A percentile compares a stretch with the other conserved stretches of the same genome.
Evolutionary conservation across 2,797 vertebrate species (phyloP).

Genomic region (Sebastes itinus): DNA sequence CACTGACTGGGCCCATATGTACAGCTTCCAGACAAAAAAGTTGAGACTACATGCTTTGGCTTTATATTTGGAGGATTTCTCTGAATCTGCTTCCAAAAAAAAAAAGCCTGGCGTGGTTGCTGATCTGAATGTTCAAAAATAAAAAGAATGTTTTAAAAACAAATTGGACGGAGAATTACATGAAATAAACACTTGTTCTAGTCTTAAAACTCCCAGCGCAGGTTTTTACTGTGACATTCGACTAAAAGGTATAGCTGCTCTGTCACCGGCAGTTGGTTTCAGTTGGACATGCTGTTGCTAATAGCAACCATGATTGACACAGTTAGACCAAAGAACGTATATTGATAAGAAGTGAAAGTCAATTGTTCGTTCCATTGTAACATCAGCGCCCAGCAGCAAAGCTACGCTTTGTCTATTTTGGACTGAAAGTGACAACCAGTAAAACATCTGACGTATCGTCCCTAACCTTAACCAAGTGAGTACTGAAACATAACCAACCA

Average conservation of each 20-base stretch:
- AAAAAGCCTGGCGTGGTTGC: conserved; percentile 6
- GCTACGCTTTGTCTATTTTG: too few relatives aligned
- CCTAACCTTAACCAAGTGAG: too few relatives aligned
- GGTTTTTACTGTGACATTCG: neutral
- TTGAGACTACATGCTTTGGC: conserved; percentile 38
- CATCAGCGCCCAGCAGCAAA: too few relatives aligned
- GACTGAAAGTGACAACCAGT: too few relatives aligned
- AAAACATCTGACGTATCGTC: too few relatives aligned
- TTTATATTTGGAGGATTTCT: conserved; percentile 39
- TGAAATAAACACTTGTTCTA: conserved; percentile 2
- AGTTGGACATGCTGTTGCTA: neutral
- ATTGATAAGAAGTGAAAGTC: too few relatives aligned
- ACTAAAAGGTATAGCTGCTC: neutral
- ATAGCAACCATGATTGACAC: neutral
- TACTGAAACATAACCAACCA: too few relatives aligned
- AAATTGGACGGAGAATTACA: neutral
- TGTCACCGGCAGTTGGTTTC: neutral
- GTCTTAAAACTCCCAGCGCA: neutral
- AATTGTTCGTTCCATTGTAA: too few relatives aligned
- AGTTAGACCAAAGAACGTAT: neutral
- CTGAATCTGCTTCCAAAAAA: conserved; percentile 23
- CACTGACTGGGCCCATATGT: conserved; percentile 46
- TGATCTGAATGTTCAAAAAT: conserved; percentile 20
- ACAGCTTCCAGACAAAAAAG: conserved; percentile 49
- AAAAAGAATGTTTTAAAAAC: conserved; percentile 26